Base-by-base conservation (phyloP, 1,140 invertebrate genomes). In the Uloborus diversus region DNA sequence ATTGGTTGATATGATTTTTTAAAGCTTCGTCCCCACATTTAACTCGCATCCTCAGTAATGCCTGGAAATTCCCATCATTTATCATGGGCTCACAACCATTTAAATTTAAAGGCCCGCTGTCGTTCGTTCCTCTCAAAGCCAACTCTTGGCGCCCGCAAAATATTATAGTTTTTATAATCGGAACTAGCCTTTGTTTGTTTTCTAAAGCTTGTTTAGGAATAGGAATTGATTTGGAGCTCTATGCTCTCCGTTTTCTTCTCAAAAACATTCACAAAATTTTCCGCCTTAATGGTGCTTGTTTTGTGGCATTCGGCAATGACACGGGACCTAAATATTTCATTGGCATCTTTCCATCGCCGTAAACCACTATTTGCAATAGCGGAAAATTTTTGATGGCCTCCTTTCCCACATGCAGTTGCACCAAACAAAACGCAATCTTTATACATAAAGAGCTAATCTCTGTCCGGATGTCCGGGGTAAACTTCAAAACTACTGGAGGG, bases 11-110 rank as follows among this genome's bases (percentile, higher is more conserved):
- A 76, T 85, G 84, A 9, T 81, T 11, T 64, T 70, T 47, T 32
- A 85, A 69, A 66, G n/a, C 73, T 42, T 35, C n/a, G 70, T 85
- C 83, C 7, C 82, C 84, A 61, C 71, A 30, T 14, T 83, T 71
- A 47, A 83, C 65, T 42, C 80, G 71, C 25, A 83, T 83, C n/a
- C 81, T 37, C 27, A 86, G 53, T n/a, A 83, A 61, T 32, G 80
- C 82, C 80, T 82, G 73, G 59, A 85, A 85, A 64, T 85, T 84
- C 27, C 84, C 84, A 64, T 84, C 82, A 82, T 85, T 71, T 23
- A 28, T 20, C 17, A 53, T 27, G 11, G n/a, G n/a, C n/a, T n/a
- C n/a, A n/a, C n/a, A n/a, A n/a, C n/a, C n/a, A n/a, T n/a, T n/a
- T n/a, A n/a, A n/a, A n/a, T n/a, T n/a, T n/a, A n/a, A n/a, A n/a